Conservation (phyloP, 2,797 vertebrate genomes). For the Typhlichthys subterraneus region DNA sequence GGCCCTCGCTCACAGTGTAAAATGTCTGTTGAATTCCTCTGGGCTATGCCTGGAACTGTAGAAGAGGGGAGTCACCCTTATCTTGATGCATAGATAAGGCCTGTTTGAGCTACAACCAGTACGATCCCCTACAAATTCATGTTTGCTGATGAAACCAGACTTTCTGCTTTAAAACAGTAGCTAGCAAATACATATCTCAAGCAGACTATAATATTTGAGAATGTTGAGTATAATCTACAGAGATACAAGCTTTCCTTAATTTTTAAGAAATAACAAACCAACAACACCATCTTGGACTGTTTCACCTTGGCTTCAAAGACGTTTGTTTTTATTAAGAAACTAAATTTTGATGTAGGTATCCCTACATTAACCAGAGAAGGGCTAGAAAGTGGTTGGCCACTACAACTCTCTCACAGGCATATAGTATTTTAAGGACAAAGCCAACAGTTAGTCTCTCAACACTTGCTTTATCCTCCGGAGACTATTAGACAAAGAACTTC, state of each 20-base stretch:
- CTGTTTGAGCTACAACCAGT: conserved; percentile 42
- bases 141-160: conserved; percentile 40
- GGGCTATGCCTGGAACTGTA: conserved; percentile 37
- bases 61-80: conserved; percentile 50
- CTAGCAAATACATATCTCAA: no score
- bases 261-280: conserved; percentile 4
- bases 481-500: conserved; percentile 37
- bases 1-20: conserved; percentile 29
- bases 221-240: neutral
- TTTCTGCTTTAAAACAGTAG: conserved; percentile 24
- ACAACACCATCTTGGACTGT: conserved; percentile 25
- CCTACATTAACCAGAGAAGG: conserved; percentile 19
- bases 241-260: neutral
- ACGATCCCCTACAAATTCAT: conserved; percentile 46
- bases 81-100: conserved; percentile 69
- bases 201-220: neutral
- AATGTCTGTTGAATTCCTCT: conserved; percentile 43
- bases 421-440: conserved; percentile 37
- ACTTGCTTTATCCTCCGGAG: conserved; percentile 43
- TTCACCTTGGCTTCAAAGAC: conserved; percentile 23
- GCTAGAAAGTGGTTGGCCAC: conserved; percentile 23
- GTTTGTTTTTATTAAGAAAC: conserved; percentile 21
- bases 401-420: conserved; percentile 28
- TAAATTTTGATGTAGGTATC: conserved; percentile 8
- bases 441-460: conserved; percentile 37